Conservation (phyloP, 1,140 invertebrate genomes). For the Ganaspis sp. region DNA sequence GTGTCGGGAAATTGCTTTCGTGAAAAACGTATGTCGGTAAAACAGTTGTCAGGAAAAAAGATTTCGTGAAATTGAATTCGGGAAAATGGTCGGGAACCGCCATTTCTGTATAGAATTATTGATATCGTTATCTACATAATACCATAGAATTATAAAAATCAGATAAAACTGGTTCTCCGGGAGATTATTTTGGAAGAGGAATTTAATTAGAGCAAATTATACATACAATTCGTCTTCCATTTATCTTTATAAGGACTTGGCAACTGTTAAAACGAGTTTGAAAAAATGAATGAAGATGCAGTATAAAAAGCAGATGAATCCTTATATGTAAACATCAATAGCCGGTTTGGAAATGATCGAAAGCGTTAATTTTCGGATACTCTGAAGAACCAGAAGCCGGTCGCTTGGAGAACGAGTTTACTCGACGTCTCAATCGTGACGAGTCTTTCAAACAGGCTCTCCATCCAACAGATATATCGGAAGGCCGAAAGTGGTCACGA, state of each 20-base stretch:
- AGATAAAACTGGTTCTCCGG: too few relatives aligned
- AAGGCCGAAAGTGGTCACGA: constrained; percentile 16
- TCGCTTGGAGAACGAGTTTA: constrained; percentile 17
- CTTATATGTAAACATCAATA: constrained; percentile 21
- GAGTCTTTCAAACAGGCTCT: constrained; percentile 21
- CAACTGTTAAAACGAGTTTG: constrained; percentile 28
- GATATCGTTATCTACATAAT: too few relatives aligned
- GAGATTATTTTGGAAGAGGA: too few relatives aligned
- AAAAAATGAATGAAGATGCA: constrained; percentile 34
- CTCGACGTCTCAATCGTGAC: constrained; percentile 26
- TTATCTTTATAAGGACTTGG: constrained; percentile 17
- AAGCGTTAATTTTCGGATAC: constrained; percentile 30
- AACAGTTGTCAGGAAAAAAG: too few relatives aligned
- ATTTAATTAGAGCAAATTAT: too few relatives aligned
- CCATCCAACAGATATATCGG: background rate
- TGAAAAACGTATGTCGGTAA: too few relatives aligned
- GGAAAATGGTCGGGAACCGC: too few relatives aligned
- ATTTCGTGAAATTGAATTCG: too few relatives aligned
- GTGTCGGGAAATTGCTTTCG: too few relatives aligned
- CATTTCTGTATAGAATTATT: too few relatives aligned
- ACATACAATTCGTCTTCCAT: background rate
- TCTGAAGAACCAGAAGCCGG: constrained; percentile 3
- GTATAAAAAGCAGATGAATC: constrained; percentile 34
- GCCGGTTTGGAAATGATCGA: constrained; percentile 28
- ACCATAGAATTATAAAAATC: too few relatives aligned